Evolutionary conservation across 2,888 invertebrate species (phyloP).

Genomic region (Drosophila setosimentum): DNA sequence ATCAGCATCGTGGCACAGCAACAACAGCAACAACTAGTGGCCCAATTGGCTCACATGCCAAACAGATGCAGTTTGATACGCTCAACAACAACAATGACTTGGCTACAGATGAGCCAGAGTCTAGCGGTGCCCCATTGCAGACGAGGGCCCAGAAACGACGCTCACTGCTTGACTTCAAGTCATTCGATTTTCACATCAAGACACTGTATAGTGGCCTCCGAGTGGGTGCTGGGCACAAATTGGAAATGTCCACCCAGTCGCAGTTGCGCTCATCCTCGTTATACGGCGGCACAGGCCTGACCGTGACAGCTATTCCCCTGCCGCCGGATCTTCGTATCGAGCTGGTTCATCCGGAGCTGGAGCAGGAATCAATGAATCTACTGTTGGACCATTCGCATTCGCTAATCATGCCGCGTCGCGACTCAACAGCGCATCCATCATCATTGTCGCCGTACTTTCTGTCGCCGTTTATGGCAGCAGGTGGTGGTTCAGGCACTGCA

Average conservation of each 20-base stretch:
- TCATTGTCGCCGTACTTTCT: slow-evolving; percentile 83
- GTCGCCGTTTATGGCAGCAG: slow-evolving; percentile 74
- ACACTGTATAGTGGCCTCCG: slow-evolving; percentile 84
- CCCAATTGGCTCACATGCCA: slow-evolving; percentile 55
- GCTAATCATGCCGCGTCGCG: slow-evolving; percentile 80
- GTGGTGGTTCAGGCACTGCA: slow-evolving; percentile 8
- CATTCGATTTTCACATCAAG: slow-evolving; percentile 85
- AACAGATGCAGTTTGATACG: slow-evolving; percentile 53
- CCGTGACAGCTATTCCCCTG: slow-evolving; percentile 22
- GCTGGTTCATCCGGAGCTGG: slow-evolving; percentile 78
- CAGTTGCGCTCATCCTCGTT: slow-evolving; percentile 55
- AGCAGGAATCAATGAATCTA: slow-evolving; percentile 76
- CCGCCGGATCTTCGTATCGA: slow-evolving; percentile 84
- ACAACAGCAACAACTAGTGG: slow-evolving; percentile 47
- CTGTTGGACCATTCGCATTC: slow-evolving; percentile 83
- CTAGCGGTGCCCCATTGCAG: neutral
- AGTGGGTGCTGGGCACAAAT: slow-evolving; percentile 16
- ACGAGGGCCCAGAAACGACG: slow-evolving; percentile 47
- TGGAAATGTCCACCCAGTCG: slow-evolving; percentile 47
- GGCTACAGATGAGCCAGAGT: slow-evolving; percentile 4
- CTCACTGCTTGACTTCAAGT: slow-evolving; percentile 84
- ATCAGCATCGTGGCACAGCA: slow-evolving; percentile 31
- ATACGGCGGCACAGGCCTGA: slow-evolving; percentile 39
- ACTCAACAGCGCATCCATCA: slow-evolving; percentile 48
- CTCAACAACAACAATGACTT: slow-evolving; percentile 78